These are phyloP conservation scores for Spongia lamella DNA, from an alignment of 37 sponge, comb jelly and placozoan species.

Conservation along the genomic window DNA sequence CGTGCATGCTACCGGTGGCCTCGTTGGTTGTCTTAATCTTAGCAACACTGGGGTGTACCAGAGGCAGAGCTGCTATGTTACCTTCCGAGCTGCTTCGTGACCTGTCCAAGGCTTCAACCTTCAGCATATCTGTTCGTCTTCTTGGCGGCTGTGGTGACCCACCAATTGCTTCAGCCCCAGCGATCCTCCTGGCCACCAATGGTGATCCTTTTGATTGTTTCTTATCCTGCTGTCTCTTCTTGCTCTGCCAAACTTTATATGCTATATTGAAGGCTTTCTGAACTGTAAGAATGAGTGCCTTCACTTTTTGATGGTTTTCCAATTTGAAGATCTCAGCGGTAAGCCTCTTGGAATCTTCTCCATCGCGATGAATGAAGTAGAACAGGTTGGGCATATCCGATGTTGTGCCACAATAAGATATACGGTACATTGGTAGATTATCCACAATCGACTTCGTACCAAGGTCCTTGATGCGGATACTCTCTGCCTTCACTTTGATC, in stretches of 20 bases:
- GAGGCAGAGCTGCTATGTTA: neutral
- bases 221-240: slow-evolving; percentile 37
- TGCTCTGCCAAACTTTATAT: slow-evolving; percentile 68
- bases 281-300: slow-evolving; percentile 57
- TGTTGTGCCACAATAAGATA: slow-evolving; percentile 73
- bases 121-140: slow-evolving; percentile 28
- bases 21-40: slow-evolving; percentile 28
- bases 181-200: slow-evolving; percentile 32
- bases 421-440: slow-evolving; percentile 60
- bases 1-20: slow-evolving; percentile 70
- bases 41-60: too few species aligned
- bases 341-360: slow-evolving; percentile 30
- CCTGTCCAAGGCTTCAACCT: slow-evolving; percentile 7
- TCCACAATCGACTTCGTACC: slow-evolving; percentile 23
- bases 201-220: slow-evolving; percentile 7
- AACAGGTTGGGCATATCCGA: slow-evolving; percentile 29
- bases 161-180: slow-evolving; percentile 14
- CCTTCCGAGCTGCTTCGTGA: too few species aligned
- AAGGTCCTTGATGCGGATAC: slow-evolving; percentile 52
- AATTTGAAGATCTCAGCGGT: slow-evolving; percentile 56
- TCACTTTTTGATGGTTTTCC: slow-evolving; percentile 38
- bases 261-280: slow-evolving; percentile 85
- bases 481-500: slow-evolving; percentile 46
- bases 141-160: neutral
- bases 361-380: slow-evolving; percentile 71